Conservation (phyloP, 2,797 vertebrate genomes). For the Sebastes diaconus region DNA sequence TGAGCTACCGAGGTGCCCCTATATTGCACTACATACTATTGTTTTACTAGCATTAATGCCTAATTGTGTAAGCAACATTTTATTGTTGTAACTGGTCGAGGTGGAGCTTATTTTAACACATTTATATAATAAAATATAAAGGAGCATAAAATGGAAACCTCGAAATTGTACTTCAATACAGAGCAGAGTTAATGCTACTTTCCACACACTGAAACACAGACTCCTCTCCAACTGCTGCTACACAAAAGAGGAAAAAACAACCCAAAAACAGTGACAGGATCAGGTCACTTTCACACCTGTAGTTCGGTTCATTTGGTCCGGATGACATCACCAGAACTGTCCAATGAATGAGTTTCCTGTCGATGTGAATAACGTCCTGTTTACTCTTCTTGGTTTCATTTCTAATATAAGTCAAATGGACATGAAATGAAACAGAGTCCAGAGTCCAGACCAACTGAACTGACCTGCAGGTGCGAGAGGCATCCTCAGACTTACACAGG, state of each 20-base stretch:
- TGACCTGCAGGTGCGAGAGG: background rate
- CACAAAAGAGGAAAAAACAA: background rate
- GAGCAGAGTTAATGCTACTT: background rate
- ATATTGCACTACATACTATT: too few relatives aligned
- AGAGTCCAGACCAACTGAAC: background rate
- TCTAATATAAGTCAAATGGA: background rate
- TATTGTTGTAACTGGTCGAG: too few relatives aligned
- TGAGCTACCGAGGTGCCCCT: too few relatives aligned
- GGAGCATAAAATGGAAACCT: background rate
- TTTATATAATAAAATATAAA: background rate
- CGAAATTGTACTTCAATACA: background rate
- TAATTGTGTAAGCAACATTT: too few relatives aligned
- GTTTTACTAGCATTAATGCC: too few relatives aligned
- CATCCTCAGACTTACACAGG: slow-evolving; percentile 80
- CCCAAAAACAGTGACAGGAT: background rate
- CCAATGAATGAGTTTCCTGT: background rate
- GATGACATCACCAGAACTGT: background rate
- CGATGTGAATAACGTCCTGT: background rate
- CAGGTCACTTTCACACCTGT: background rate
- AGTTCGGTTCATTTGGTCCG: background rate
- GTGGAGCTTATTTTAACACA: too few relatives aligned
- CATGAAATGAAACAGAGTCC: background rate
- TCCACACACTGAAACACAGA: background rate
- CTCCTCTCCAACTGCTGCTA: background rate
- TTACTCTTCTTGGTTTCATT: background rate